Percentiles rank a stretch among this genome's conserved stretches.
Evolutionary conservation across 2,888 invertebrate species (phyloP).

Genomic region (Glaucopsyche alexis): DNA sequence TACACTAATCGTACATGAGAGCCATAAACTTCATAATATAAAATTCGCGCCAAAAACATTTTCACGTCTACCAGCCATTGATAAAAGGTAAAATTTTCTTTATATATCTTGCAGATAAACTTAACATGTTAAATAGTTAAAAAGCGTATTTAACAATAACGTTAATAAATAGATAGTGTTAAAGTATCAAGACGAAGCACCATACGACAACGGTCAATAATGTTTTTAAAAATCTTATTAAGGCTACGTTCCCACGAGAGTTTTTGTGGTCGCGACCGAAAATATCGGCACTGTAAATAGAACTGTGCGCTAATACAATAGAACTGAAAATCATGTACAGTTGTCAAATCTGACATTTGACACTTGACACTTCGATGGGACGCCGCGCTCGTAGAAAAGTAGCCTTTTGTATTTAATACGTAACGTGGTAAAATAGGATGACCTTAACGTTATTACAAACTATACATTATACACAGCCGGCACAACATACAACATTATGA

Average conservation of each 20-base stretch:
- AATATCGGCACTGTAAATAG: too few relatives aligned
- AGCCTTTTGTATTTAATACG: background rate
- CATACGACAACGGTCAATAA: background rate
- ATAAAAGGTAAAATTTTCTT: background rate
- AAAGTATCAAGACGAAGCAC: background rate
- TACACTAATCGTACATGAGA: too few relatives aligned
- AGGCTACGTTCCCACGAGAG: too few relatives aligned
- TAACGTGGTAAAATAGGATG: conserved; percentile 2
- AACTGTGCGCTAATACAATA: too few relatives aligned
- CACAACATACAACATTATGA: conserved; percentile 18
- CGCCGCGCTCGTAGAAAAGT: too few relatives aligned
- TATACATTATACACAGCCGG: conserved; percentile 36
- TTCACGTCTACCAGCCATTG: too few relatives aligned
- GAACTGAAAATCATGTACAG: too few relatives aligned
- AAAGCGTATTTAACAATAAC: background rate
- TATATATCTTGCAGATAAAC: background rate
- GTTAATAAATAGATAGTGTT: background rate
- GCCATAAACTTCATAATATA: too few relatives aligned
- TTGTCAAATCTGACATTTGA: too few relatives aligned
- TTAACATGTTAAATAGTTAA: background rate
- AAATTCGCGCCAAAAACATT: too few relatives aligned
- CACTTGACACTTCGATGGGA: too few relatives aligned
- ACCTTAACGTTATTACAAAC: conserved; percentile 40
- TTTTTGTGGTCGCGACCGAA: too few relatives aligned
- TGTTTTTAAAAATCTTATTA: background rate